Base-by-base conservation (phyloP, 1,140 invertebrate genomes). In the Saccostrea cuccullata region DNA sequence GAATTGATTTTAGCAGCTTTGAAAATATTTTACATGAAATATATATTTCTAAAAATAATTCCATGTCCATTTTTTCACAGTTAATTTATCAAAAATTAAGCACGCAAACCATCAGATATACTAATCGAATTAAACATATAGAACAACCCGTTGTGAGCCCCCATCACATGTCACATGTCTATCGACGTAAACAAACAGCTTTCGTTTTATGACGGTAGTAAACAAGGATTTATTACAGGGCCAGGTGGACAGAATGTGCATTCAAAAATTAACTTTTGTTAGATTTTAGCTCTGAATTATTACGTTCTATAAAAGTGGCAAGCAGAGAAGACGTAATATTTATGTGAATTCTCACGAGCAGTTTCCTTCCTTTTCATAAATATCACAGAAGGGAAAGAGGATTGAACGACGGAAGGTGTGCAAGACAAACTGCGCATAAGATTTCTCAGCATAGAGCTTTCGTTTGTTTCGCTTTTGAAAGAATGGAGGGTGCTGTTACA, bases 251-350 rank as follows among this genome's bases (percentile, higher is more conserved):
- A 47, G 40, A 47, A 47, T 17, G 58, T 60, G 58, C 58, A 64
- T 5, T 17, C 20, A 64, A 20, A 64, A 64, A n/a, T 64, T 20
- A 64, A 5, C 2, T n/a, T n/a, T 0, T 26, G 23, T 30, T 30
- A 30, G 15, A 77, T 0, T 30, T 40, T 77, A 77, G 0, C 23
- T 13, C 70, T 36, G 23, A 15, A 77, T 77, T 77, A 17, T n/a
- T 36, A 36, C 70, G 15, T 23, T 11, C 26, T 15, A 77, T 77
- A 77, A 77, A 77, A 77, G 70, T 77, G 70, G 70, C 70, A 77
- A 26, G 3, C 8, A 64, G n/a, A 8, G n/a, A 64, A 8, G 13
- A 77, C 26, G 13, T 77, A 36, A 15, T 15, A 15, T 13, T 2
- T 36, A 11, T 36, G 70, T 40, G 70, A 26, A 36, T 26, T 36